These are phyloP conservation scores for Cheilinus undulatus DNA, from an alignment of 2,113 vertebrate genomes.

Conservation along the genomic window DNA sequence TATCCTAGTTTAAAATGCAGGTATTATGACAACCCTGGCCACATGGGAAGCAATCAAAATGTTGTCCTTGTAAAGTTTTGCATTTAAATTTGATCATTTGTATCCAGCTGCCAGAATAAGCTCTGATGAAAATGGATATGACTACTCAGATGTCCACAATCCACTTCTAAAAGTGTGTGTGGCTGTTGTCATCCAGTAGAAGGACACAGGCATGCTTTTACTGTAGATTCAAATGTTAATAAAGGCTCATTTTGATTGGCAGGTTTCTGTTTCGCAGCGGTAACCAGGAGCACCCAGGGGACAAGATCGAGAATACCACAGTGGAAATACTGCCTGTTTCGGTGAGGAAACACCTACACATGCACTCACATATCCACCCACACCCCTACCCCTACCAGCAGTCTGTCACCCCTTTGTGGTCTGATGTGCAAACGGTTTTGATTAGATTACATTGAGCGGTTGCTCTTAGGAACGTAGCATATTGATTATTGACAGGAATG, in stretches of 20 bases:
- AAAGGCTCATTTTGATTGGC: constrained; percentile 53
- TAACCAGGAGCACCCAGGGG: constrained; percentile 96
- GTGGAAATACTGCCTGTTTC: constrained; percentile 94
- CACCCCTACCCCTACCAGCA: background rate
- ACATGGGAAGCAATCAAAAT: no score
- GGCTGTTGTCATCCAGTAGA: no score
- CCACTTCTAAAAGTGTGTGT: no score
- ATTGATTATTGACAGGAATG: constrained; percentile 71
- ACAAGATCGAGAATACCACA: constrained; percentile 93
- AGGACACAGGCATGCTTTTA: background rate
- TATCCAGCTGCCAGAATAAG: no score
- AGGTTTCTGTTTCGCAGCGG: constrained; percentile 98
- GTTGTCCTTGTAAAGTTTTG: no score
- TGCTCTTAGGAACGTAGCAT: constrained; percentile 32
- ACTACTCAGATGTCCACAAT: no score
- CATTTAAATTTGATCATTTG: no score
- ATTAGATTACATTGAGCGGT: constrained; percentile 55
- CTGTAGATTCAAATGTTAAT: constrained; percentile 16
- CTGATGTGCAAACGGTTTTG: constrained; percentile 48
- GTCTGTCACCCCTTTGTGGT: constrained; percentile 30
- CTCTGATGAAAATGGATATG: no score
- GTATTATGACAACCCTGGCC: no score
- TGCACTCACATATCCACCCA: background rate
- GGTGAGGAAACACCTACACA: constrained; percentile 78
- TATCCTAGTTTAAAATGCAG: no score